Percentiles rank a stretch among this genome's conserved stretches.
These are phyloP conservation scores for Listronotus bonariensis DNA, from an alignment of 1,140 invertebrate genomes.

Conservation along the genomic window DNA sequence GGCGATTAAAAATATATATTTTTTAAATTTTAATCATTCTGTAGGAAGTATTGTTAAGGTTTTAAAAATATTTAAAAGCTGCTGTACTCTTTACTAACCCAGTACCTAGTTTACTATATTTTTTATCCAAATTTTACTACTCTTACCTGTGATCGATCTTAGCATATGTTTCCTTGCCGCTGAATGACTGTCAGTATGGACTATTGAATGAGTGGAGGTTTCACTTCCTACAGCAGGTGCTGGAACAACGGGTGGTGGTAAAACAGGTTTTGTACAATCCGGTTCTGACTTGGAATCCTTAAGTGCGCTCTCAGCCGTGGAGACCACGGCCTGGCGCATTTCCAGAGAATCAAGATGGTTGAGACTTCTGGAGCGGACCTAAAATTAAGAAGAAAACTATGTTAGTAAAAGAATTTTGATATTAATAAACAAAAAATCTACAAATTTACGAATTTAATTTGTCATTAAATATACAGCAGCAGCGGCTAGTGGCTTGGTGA, in stretches of 20 bases:
- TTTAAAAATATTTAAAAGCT: no score
- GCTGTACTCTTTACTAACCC: no score
- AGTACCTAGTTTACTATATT: no score
- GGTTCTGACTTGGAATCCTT: conserved; percentile 58
- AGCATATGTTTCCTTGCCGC: conserved; percentile 59
- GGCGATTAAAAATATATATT: no score
- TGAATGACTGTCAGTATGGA: conserved; percentile 17
- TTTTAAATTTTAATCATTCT: no score
- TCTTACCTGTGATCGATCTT: conserved; percentile 65
- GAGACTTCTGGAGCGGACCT: conserved; percentile 68
- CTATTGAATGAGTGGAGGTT: not conserved
- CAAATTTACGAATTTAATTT: not conserved
- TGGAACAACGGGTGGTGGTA: conserved; percentile 44
- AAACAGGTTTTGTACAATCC: conserved; percentile 50
- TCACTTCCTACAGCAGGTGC: conserved; percentile 38
- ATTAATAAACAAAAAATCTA: not conserved
- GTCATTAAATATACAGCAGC: no score
- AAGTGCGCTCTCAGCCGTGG: conserved; percentile 40
- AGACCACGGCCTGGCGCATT: conserved; percentile 60
- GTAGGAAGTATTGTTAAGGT: no score
- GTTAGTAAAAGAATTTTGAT: not conserved
- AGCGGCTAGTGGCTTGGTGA: no score
- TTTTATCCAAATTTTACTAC: no score
- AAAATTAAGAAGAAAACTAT: conserved; percentile 39
- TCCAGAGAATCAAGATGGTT: conserved; percentile 67